phyloP scores from a whole-genome alignment of 2,113 vertebrate species.

The Melanocharis versteri region DNA sequence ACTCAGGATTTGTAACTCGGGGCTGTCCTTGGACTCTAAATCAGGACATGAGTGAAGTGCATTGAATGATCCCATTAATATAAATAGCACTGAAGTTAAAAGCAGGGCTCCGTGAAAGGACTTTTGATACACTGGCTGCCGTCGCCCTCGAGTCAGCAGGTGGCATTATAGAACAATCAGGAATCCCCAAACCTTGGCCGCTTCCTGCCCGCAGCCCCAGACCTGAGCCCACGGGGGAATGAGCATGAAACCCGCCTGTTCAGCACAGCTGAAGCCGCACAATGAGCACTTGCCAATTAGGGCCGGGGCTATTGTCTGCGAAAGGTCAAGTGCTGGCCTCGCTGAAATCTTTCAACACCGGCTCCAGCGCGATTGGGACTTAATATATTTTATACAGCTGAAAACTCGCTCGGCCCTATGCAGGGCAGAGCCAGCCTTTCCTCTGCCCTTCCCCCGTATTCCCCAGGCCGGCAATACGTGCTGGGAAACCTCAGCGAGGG shows the following conservation, averaged over 20 bases:
- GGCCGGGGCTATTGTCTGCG: constrained; percentile 42
- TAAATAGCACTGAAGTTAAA: constrained; percentile 51
- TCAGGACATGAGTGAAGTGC: constrained; percentile 26
- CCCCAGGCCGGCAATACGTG: not conserved
- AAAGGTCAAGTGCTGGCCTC: constrained; percentile 56
- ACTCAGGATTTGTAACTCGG: constrained; percentile 15
- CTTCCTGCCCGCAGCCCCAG: not conserved
- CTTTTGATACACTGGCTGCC: constrained; percentile 26
- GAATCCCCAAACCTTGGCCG: not conserved
- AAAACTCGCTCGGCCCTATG: not conserved
- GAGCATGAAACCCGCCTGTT: constrained; percentile 32
- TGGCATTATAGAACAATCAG: constrained; percentile 62
- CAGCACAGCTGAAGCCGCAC: not conserved
- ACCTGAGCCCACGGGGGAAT: constrained; percentile 20
- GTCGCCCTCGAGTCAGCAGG: constrained; percentile 52
- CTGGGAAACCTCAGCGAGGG: constrained; percentile 41
- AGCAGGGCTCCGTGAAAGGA: constrained; percentile 40
- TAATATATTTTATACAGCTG: not conserved
- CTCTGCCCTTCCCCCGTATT: constrained; percentile 19
- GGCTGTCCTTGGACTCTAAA: constrained; percentile 39
- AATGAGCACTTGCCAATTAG: constrained; percentile 50
- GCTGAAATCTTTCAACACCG: constrained; percentile 44
- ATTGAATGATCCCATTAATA: constrained; percentile 55
- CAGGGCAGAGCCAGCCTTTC: constrained; percentile 1
- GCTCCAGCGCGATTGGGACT: not conserved